Evolutionary conservation across 2,888 invertebrate genomes (phyloP), one percentile per base, ranked within the genome.

Genomic region (Eucriotettix oculatus): DNA sequence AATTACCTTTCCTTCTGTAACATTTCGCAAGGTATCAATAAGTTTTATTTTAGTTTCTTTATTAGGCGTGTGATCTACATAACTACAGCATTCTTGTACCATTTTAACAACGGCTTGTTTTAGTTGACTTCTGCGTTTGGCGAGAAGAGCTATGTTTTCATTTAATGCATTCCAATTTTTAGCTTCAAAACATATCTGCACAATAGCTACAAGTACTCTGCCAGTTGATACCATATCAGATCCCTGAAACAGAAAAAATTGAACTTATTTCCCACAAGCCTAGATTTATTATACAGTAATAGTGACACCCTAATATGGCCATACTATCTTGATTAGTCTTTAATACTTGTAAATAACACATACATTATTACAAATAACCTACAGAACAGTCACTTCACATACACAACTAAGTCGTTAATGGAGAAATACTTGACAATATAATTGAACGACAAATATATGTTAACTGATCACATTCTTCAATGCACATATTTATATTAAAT

Each of bases 91-190:
- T 75, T 97, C 93, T 74, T 96, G 94, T 62, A 98, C 90, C 92
- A 93, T 92, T 81, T 90, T 96, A 0, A 92, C 91, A 2, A 98
- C 95, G 1, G 97, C 94, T 75, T 93, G 89, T 73, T 99, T 99
- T 14, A 99, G 79, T 72, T 99, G 97, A 40, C 96, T 93, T 59
- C 96, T 83, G 68, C 97, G 83, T 72, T 98, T 97, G 1, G 95
- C 91, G 60, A 99, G 75, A 52, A 92, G 74, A 11, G 90, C 81
- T 67, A 98, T 89, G 71, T 95, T 90, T 71, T 98, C 97, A 78
- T 95, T 97, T 10, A 99, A 78, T 10, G 89, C 85, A 64, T 87
- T 83, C 92, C 93, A 99, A 70, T 96, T 90, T 67, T 88, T 87
- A 1, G 90, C 89, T 67, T 95, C 92, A 72, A 82, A 87, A 69